These are phyloP conservation scores for Euphonia xanthogaster DNA, from an alignment of 2,797 vertebrate species.

Conservation along the genomic window DNA sequence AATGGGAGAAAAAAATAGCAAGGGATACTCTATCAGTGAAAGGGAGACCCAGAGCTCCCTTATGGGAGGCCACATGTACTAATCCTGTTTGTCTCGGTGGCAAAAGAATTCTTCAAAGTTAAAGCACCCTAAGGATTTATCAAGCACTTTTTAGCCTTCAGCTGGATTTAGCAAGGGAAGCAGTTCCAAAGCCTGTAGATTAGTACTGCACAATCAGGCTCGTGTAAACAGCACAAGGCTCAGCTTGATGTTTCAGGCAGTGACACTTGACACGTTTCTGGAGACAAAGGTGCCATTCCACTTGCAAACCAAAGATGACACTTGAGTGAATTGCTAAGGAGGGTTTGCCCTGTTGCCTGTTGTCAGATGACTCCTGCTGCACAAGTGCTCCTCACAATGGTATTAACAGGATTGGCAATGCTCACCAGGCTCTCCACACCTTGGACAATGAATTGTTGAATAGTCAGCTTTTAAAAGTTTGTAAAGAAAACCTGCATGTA, in stretches of 20 bases:
- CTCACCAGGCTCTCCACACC: background rate
- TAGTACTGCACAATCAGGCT: conserved; percentile 38
- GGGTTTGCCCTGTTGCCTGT: background rate
- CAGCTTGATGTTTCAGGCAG: conserved; percentile 11
- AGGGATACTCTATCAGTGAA: background rate
- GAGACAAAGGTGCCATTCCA: conserved; percentile 35
- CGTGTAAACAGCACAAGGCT: background rate
- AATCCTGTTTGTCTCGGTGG: conserved; percentile 31
- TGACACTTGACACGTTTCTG: conserved; percentile 35
- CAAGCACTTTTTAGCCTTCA: conserved; percentile 35
- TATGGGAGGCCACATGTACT: background rate
- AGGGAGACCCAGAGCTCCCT: background rate
- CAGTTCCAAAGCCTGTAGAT: conserved; percentile 43
- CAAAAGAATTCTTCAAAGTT: conserved; percentile 30
- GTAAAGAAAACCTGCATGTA: background rate
- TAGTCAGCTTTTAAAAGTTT: background rate
- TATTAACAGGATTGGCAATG: conserved; percentile 11
- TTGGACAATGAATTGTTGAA: background rate
- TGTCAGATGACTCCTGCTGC: background rate
- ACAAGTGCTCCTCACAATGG: background rate
- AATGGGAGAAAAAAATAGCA: background rate
- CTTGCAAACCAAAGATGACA: conserved; percentile 1
- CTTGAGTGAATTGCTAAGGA: background rate
- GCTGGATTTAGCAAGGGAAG: conserved; percentile 40
- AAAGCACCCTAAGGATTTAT: conserved; percentile 30